Percentiles rank a stretch among this genome's conserved stretches.
phyloP scores from a whole-genome alignment of 2,888 invertebrate genomes.

The Chironomus tentans region DNA sequence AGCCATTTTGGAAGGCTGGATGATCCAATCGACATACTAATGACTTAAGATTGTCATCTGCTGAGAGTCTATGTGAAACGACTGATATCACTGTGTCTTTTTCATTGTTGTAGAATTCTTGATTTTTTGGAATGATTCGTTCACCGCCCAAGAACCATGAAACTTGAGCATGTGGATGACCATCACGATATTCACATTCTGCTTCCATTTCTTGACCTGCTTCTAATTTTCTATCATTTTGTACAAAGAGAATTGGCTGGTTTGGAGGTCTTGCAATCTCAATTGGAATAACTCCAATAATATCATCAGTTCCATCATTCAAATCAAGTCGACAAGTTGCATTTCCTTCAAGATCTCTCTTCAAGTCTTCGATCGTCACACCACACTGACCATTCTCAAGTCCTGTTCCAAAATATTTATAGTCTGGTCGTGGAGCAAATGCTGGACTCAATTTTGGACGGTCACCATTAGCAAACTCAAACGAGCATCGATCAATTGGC shows the following conservation, averaged over 20 bases:
- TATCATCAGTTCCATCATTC: background rate
- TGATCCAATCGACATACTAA: slow-evolving; percentile 61
- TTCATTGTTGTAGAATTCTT: background rate
- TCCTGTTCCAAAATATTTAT: slow-evolving; percentile 47
- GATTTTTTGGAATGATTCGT: background rate
- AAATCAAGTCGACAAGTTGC: slow-evolving; percentile 49
- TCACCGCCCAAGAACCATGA: slow-evolving; percentile 58
- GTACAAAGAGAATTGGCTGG: slow-evolving; percentile 36
- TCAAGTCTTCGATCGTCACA: slow-evolving; percentile 53
- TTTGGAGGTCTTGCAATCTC: slow-evolving; percentile 36
- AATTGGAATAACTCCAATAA: slow-evolving; percentile 7
- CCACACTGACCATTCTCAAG: slow-evolving; percentile 61
- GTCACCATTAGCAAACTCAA: slow-evolving; percentile 45
- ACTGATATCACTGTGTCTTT: slow-evolving; percentile 1
- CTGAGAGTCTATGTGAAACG: slow-evolving; percentile 44
- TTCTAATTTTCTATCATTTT: slow-evolving; percentile 29
- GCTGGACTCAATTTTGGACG: slow-evolving; percentile 44
- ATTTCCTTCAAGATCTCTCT: slow-evolving; percentile 58
- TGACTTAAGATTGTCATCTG: slow-evolving; percentile 55
- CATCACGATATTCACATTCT: slow-evolving; percentile 57
- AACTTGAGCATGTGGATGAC: slow-evolving; percentile 66
- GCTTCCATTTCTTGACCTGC: slow-evolving; percentile 56
- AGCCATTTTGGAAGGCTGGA: slow-evolving; percentile 39
- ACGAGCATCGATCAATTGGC: slow-evolving; percentile 39
- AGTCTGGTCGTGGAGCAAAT: slow-evolving; percentile 41